Percentiles rank a stretch among this genome's conserved stretches.
Evolutionary conservation across 1,140 invertebrate genomes (phyloP).

Genomic region (Drosophila ficusphila): DNA sequence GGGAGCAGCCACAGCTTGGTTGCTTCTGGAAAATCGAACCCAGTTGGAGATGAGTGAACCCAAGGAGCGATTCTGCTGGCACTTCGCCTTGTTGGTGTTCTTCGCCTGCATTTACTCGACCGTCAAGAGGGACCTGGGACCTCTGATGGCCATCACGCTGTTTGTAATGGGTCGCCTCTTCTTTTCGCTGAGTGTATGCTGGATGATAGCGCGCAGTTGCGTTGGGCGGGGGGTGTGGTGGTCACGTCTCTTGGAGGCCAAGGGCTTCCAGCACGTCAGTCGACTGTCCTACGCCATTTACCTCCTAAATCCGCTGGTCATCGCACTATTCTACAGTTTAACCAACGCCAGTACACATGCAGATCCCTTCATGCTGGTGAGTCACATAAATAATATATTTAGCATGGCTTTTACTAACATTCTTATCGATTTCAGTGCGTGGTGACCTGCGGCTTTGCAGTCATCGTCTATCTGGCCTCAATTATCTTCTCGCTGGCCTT

Average conservation of each 20-base stretch:
- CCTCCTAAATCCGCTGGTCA: slow-evolving; percentile 78
- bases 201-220: slow-evolving; percentile 82
- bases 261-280: slow-evolving; percentile 82
- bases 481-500: slow-evolving; percentile 81
- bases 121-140: slow-evolving; percentile 64
- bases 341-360: slow-evolving; percentile 75
- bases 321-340: slow-evolving; percentile 72
- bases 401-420: not conserved
- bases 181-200: slow-evolving; percentile 75
- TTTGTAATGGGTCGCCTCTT: slow-evolving; percentile 74
- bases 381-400: slow-evolving; percentile 2
- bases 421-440: slow-evolving; percentile 55
- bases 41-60: slow-evolving; percentile 40
- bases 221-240: slow-evolving; percentile 70
- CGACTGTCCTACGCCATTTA: slow-evolving; percentile 82
- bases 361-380: slow-evolving; percentile 82
- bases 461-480: slow-evolving; percentile 78
- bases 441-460: slow-evolving; percentile 73
- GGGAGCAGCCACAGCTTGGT: slow-evolving; percentile 73
- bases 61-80: slow-evolving; percentile 69
- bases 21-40: slow-evolving; percentile 37
- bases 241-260: slow-evolving; percentile 78
- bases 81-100: slow-evolving; percentile 67
- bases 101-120: slow-evolving; percentile 80
- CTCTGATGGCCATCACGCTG: slow-evolving; percentile 63